Evolutionary conservation across 2,113 vertebrate species (phyloP).

Genomic region (Phaethon lepturus): DNA sequence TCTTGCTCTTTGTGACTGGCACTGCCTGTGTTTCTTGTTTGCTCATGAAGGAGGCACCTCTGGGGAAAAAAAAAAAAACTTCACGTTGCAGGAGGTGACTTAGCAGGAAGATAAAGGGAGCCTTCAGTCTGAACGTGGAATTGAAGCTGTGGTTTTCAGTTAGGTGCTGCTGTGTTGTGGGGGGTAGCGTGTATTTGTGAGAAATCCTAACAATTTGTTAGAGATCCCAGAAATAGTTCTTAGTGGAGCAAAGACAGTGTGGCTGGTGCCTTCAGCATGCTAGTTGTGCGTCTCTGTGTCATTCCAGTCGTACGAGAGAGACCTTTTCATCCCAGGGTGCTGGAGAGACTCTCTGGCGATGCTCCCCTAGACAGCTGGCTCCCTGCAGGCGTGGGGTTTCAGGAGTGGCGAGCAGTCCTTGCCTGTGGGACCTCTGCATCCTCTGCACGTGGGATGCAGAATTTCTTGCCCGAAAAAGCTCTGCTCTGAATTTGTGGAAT

Average conservation of each 20-base stretch:
- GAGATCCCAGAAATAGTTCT: neutral
- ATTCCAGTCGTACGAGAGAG: neutral
- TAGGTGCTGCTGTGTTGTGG: neutral
- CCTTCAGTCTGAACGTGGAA: neutral
- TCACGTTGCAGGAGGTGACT: neutral
- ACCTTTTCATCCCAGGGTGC: neutral
- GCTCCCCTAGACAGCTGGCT: neutral
- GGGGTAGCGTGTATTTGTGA: neutral
- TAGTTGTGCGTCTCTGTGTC: neutral
- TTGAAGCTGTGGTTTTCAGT: neutral
- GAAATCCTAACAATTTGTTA: neutral
- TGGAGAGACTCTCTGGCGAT: neutral
- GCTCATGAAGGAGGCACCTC: neutral
- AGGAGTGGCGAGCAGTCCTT: neutral
- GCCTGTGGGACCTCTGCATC: neutral
- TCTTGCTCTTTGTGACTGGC: neutral
- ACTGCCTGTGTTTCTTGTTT: neutral
- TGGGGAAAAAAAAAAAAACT: neutral
- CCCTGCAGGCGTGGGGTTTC: rapidly evolving
- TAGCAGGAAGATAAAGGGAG: neutral
- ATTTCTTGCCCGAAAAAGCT: neutral
- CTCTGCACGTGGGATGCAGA: neutral
- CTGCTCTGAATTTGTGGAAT: neutral
- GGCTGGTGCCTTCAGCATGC: neutral
- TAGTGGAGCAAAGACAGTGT: neutral